phyloP scores from a whole-genome alignment of 2,113 vertebrate genomes.

The Tragulus kanchil region DNA sequence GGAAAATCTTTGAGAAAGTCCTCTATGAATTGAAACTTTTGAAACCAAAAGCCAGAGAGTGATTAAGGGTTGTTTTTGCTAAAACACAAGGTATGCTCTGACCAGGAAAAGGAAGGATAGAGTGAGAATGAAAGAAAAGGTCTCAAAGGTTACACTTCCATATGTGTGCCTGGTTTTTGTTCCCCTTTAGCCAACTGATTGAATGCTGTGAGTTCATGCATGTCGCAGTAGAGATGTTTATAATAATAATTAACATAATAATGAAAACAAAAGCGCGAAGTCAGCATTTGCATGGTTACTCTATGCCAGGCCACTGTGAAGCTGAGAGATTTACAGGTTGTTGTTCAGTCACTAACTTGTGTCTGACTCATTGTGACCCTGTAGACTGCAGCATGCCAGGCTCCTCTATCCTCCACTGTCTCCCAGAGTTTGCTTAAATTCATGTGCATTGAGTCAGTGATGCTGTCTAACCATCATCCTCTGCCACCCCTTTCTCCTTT shows the following conservation, averaged over 20 bases:
- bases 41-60: background rate
- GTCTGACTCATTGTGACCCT: background rate
- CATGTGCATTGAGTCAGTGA: background rate
- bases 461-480: background rate
- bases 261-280: background rate
- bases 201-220: background rate
- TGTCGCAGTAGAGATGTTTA: background rate
- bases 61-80: background rate
- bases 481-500: background rate
- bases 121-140: background rate
- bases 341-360: background rate
- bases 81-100: background rate
- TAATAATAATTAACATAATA: background rate
- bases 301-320: background rate
- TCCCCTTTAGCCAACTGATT: background rate
- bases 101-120: background rate
- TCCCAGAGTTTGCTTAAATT: background rate
- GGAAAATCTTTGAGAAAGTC: constrained; percentile 1
- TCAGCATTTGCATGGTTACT: background rate
- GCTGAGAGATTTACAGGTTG: background rate
- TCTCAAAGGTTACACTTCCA: background rate
- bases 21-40: background rate
- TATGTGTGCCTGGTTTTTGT: background rate
- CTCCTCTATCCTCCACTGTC: background rate
- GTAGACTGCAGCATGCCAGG: background rate